These are phyloP conservation scores for Trochalopteron elliotii DNA, from an alignment of 2,113 vertebrate genomes.

Conservation along the genomic window DNA sequence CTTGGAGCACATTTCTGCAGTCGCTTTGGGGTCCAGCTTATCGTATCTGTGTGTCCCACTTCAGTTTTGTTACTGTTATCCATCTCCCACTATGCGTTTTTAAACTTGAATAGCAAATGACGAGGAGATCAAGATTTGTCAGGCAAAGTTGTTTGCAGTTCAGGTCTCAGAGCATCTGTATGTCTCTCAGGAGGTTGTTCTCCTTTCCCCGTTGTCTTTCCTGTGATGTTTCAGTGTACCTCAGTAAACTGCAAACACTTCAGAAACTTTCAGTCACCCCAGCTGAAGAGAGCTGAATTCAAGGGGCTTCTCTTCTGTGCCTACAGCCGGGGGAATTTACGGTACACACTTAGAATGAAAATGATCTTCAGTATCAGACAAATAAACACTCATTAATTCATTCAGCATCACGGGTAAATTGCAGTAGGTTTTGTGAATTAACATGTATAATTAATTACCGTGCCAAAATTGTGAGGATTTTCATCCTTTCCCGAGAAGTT, in stretches of 20 bases:
- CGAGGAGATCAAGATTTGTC: background rate
- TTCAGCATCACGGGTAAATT: constrained; percentile 51
- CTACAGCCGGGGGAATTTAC: background rate
- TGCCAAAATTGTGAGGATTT: constrained; percentile 5
- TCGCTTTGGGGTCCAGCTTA: background rate
- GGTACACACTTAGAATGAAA: constrained; percentile 1
- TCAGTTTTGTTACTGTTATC: background rate
- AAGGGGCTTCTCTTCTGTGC: background rate
- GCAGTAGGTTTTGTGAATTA: constrained; percentile 55
- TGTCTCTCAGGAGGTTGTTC: background rate
- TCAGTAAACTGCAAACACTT: background rate
- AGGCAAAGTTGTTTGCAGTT: background rate
- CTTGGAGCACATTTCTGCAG: background rate
- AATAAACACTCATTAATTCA: constrained; percentile 43
- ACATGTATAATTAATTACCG: constrained; percentile 17
- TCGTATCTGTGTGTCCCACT: background rate
- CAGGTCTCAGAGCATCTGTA: background rate
- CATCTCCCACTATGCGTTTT: background rate
- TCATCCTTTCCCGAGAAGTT: background rate
- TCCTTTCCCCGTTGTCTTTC: background rate
- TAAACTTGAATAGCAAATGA: background rate
- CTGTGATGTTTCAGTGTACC: background rate
- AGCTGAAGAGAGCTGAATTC: background rate
- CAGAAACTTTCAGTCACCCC: constrained; percentile 54
- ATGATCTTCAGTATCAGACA: background rate